A percentile compares a stretch with the other conserved stretches of the same genome.
Conservation (phyloP, 2,113 vertebrate genomes). For the Hymenochirus boettgeri region DNA sequence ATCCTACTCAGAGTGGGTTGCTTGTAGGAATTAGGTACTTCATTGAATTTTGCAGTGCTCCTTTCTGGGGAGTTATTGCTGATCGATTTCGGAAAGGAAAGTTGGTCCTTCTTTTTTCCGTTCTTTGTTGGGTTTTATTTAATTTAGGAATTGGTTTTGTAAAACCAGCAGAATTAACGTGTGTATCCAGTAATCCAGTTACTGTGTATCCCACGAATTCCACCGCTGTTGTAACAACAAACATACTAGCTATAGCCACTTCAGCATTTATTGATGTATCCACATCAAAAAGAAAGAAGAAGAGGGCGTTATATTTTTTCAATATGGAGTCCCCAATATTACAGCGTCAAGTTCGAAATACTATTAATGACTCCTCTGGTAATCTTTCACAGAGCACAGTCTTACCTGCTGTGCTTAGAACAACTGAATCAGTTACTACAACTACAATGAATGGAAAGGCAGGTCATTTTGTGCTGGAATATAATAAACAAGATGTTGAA, state of each 20-base stretch:
- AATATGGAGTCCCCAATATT: constrained; percentile 31
- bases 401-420: constrained; percentile 24
- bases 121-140: constrained; percentile 92
- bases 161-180: constrained; percentile 79
- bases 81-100: constrained; percentile 94
- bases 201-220: constrained; percentile 58
- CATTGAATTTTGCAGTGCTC: constrained; percentile 97
- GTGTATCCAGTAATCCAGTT: constrained; percentile 60
- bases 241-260: neutral
- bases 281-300: constrained; percentile 48
- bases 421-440: constrained; percentile 27
- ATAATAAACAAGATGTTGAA: constrained; percentile 81
- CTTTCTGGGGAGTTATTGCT: constrained; percentile 94
- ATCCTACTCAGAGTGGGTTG: constrained; percentile 84
- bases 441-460: constrained; percentile 50
- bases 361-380: constrained; percentile 30
- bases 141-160: constrained; percentile 92
- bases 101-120: constrained; percentile 84
- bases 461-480: constrained; percentile 58
- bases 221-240: constrained; percentile 50
- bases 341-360: constrained; percentile 16
- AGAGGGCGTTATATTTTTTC: constrained; percentile 23
- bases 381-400: constrained; percentile 33
- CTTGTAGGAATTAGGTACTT: constrained; percentile 95
- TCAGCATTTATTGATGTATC: neutral